These are phyloP conservation scores for Colletes latitarsis DNA, from an alignment of 1,140 invertebrate genomes.

Conservation along the genomic window DNA sequence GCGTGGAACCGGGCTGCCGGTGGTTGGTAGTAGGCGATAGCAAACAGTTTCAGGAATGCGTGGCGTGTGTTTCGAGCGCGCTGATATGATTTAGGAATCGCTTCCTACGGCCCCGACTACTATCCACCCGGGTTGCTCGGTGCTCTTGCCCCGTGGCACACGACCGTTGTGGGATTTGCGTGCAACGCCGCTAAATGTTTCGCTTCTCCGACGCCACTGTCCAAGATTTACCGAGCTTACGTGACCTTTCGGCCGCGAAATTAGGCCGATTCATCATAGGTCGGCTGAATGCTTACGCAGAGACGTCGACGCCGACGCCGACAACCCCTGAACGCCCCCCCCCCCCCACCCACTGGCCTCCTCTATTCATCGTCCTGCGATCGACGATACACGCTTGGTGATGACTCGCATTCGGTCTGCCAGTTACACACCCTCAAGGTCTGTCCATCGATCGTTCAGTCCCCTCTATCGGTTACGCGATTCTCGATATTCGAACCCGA, in stretches of 20 bases:
- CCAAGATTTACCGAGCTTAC: slow-evolving; percentile 73
- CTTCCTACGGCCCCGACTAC: slow-evolving; percentile 47
- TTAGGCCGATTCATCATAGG: slow-evolving; percentile 76
- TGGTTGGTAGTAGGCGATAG: slow-evolving; percentile 39
- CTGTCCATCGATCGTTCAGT: slow-evolving; percentile 13
- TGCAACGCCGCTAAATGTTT: slow-evolving; percentile 61
- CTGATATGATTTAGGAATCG: slow-evolving; percentile 76
- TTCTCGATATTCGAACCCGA: background rate
- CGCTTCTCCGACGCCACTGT: slow-evolving; percentile 52
- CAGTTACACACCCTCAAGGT: background rate
- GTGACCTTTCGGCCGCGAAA: slow-evolving; percentile 75
- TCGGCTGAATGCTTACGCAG: slow-evolving; percentile 52
- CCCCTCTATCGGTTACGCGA: background rate
- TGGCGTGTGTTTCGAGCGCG: slow-evolving; percentile 69
- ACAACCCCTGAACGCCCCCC: background rate
- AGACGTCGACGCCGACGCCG: too few relatives aligned
- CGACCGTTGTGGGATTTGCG: slow-evolving; percentile 47
- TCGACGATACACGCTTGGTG: slow-evolving; percentile 17
- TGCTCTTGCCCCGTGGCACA: background rate
- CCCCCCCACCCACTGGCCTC: too few relatives aligned
- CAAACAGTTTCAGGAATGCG: slow-evolving; percentile 71
- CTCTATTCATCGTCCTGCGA: slow-evolving; percentile 47
- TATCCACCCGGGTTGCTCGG: slow-evolving; percentile 18
- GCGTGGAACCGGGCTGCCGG: slow-evolving; percentile 13
- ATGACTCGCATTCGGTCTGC: background rate